Conservation (phyloP, 2,797 vertebrate species). For the Tachyglossus aculeatus region DNA sequence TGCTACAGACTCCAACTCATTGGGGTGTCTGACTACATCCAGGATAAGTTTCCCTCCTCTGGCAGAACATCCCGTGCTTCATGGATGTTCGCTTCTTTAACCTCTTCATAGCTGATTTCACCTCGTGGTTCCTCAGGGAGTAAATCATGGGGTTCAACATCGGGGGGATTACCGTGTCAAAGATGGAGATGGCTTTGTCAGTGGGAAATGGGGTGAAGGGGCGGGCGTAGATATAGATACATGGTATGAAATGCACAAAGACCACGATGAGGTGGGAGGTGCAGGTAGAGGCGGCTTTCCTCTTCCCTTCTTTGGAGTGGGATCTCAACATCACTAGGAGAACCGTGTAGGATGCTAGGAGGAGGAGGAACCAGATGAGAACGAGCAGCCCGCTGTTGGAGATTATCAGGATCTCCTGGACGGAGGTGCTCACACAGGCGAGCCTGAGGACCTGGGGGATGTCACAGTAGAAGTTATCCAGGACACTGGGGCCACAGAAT, state of each 20-base stretch:
- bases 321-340: constrained; percentile 47
- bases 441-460: constrained; percentile 44
- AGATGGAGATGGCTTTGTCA: constrained; percentile 48
- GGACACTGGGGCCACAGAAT: constrained; percentile 41
- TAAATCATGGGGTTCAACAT: constrained; percentile 60
- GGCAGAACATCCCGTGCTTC: not conserved
- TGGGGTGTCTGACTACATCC: too few relatives aligned
- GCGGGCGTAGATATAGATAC: constrained; percentile 46
- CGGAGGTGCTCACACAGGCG: constrained; percentile 22
- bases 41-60: not conserved
- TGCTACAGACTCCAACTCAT: too few relatives aligned
- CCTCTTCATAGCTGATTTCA: constrained; percentile 43
- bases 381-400: constrained; percentile 47
- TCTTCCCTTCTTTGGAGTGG: not conserved
- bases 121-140: constrained; percentile 56
- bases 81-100: constrained; percentile 24
- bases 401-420: constrained; percentile 51
- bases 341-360: constrained; percentile 33
- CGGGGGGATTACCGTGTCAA: constrained; percentile 36
- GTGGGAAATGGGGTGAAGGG: constrained; percentile 41
- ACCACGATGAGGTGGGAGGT: constrained; percentile 40
- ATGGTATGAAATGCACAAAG: constrained; percentile 49
- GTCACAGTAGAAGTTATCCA: constrained; percentile 58
- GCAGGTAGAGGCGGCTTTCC: constrained; percentile 47
- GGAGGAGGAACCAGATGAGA: constrained; percentile 44